These are phyloP conservation scores for Aptenodytes forsteri DNA, from an alignment of 2,113 vertebrate genomes.

Conservation along the genomic window DNA sequence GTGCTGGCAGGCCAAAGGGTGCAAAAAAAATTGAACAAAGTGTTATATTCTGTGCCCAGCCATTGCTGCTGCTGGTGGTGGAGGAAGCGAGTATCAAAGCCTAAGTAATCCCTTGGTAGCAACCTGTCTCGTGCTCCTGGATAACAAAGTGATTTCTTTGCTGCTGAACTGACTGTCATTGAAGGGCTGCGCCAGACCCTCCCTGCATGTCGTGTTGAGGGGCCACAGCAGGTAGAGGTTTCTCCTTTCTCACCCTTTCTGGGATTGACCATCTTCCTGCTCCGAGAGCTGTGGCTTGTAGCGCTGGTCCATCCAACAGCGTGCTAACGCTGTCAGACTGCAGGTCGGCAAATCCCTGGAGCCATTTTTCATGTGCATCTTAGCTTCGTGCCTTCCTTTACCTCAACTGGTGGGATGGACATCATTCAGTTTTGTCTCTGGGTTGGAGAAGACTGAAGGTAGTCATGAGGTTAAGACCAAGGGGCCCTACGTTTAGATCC, in stretches of 20 bases:
- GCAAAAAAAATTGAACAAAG: neutral
- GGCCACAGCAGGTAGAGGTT: neutral
- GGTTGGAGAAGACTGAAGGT: neutral
- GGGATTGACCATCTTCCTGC: neutral
- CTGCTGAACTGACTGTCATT: neutral
- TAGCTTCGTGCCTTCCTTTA: neutral
- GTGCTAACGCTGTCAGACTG: fast-evolving
- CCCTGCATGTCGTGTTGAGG: fast-evolving
- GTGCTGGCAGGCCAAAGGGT: neutral
- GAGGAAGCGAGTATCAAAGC: neutral
- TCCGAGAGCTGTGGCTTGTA: neutral
- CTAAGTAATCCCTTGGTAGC: neutral
- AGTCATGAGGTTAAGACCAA: neutral
- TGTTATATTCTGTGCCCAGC: neutral
- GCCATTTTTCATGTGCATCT: neutral
- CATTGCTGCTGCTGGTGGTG: neutral
- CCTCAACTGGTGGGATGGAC: neutral
- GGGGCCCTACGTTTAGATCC: neutral
- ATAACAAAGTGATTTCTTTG: neutral
- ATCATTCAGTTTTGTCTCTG: neutral
- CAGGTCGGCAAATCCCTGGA: neutral
- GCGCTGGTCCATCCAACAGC: neutral
- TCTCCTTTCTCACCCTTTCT: neutral
- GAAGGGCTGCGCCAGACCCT: neutral
- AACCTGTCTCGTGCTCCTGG: neutral